Percentiles rank a stretch among this genome's conserved stretches.
Conservation (phyloP, 2,797 vertebrate genomes). For the Poeciliopsis turneri region DNA sequence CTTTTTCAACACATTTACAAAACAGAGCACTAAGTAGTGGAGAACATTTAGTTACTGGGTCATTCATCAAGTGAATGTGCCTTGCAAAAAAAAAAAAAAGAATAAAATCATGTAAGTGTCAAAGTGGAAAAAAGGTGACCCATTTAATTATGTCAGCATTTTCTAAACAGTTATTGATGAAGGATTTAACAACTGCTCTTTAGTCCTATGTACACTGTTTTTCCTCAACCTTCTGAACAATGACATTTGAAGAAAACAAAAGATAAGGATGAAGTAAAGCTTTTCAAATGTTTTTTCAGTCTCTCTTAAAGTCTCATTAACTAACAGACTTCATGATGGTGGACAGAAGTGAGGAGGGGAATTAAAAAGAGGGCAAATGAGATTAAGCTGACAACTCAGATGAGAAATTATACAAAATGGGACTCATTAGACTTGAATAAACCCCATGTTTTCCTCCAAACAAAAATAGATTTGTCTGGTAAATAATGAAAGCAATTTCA, state of each 20-base stretch:
- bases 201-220: conserved; percentile 7
- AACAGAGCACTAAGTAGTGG: conserved; percentile 25
- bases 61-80: neutral
- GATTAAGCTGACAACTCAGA: conserved; percentile 68
- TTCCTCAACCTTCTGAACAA: conserved; percentile 16
- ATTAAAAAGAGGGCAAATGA: conserved; percentile 31
- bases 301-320: conserved; percentile 33
- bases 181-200: conserved; percentile 15
- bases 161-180: conserved; percentile 1
- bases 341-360: conserved; percentile 6
- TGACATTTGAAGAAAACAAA: conserved; percentile 10
- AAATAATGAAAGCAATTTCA: conserved; percentile 53
- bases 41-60: conserved; percentile 28
- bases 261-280: conserved; percentile 1
- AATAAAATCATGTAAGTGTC: neutral
- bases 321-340: conserved; percentile 25
- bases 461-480: conserved; percentile 61
- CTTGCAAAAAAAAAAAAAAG: conserved; percentile 1
- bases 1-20: conserved; percentile 12
- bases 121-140: conserved; percentile 12
- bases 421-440: conserved; percentile 62
- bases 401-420: conserved; percentile 69
- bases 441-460: conserved; percentile 31
- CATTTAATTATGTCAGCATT: neutral
- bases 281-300: conserved; percentile 28